Evolutionary conservation across 2,888 invertebrate species (phyloP), one percentile per base, ranked within the genome.

Genomic region (Ceratothoa steindachneri): DNA sequence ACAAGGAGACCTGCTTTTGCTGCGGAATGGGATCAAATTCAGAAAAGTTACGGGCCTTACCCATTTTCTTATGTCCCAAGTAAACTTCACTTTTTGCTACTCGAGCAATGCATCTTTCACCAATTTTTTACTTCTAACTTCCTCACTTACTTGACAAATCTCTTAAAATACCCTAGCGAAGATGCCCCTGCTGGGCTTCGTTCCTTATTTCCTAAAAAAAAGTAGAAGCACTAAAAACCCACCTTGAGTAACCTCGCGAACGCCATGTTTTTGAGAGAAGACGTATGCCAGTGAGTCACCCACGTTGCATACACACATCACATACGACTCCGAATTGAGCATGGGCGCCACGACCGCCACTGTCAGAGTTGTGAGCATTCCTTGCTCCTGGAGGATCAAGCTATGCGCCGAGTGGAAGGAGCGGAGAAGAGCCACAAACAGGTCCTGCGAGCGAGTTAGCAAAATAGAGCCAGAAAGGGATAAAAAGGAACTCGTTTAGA

Each of bases 211-310:
- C n/a, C n/a, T n/a, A n/a, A n/a, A n/a, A n/a, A n/a, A n/a, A n/a
- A n/a, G n/a, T n/a, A n/a, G n/a, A n/a, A n/a, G n/a, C n/a, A n/a
- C n/a, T 41, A 15, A 15, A 41, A 41, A 41, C 41, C 41, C 82
- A 87, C 88, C 90, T 85, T 90, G 89, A 0, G 91, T 93, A 80
- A 93, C 87, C 85, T 95, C 94, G 68, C 93, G 86, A 7, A 95
- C 91, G n/a, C 94, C 94, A 83, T 87, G 84, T 82, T 89, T 89
- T 9, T 89, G 88, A 81, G 87, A 87, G 85, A 92, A 93, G 73
- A 95, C 91, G 83, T 93, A 95, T n/a, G 92, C 93, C 80, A 93
- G 86, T 65, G 92, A 92, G 83, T 95, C 94, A 0, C 94, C 94
- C 24, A 95, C 93, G 84, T 94, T 95, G 83, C 93, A 93, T 67